A percentile compares a stretch with the other conserved stretches of the same genome.
These are phyloP conservation scores for Cataglyphis hispanica DNA, from an alignment of 1,140 invertebrate species.

Conservation along the genomic window DNA sequence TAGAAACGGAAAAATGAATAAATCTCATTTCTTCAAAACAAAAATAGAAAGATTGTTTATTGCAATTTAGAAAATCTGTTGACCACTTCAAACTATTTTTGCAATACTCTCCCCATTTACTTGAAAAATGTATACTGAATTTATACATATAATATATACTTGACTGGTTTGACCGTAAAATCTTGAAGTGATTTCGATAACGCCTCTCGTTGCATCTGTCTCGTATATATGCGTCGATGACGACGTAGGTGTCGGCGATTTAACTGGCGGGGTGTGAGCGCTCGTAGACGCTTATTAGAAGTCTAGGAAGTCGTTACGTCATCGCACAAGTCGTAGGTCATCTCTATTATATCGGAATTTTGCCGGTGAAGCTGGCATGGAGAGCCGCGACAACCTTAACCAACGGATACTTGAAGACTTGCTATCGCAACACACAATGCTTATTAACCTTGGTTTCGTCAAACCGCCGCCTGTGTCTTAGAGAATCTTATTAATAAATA, in stretches of 20 bases:
- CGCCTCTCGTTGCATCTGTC: not conserved
- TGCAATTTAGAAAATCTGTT: not conserved
- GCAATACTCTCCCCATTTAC: not conserved
- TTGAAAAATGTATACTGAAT: not conserved
- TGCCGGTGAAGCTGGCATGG: constrained; percentile 68
- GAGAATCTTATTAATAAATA: constrained; percentile 77
- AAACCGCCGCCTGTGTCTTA: constrained; percentile 56
- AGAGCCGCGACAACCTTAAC: constrained; percentile 72
- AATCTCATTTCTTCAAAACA: not conserved
- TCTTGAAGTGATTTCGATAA: not conserved
- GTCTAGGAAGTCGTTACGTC: constrained; percentile 84
- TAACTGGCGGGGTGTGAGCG: constrained; percentile 52
- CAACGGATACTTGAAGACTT: constrained; percentile 63
- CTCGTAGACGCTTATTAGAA: constrained; percentile 76
- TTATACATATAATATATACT: not conserved
- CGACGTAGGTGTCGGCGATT: constrained; percentile 61
- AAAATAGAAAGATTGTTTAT: not conserved
- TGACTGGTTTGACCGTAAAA: not conserved
- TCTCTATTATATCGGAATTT: constrained; percentile 85
- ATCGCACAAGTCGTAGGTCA: constrained; percentile 82
- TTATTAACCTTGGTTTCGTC: constrained; percentile 82
- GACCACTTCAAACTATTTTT: not conserved
- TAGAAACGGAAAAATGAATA: not conserved
- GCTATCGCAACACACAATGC: constrained; percentile 78
- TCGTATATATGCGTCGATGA: constrained; percentile 3